Base-by-base conservation (phyloP, 2,888 invertebrate genomes). In the Eristalinus sepulchralis region DNA sequence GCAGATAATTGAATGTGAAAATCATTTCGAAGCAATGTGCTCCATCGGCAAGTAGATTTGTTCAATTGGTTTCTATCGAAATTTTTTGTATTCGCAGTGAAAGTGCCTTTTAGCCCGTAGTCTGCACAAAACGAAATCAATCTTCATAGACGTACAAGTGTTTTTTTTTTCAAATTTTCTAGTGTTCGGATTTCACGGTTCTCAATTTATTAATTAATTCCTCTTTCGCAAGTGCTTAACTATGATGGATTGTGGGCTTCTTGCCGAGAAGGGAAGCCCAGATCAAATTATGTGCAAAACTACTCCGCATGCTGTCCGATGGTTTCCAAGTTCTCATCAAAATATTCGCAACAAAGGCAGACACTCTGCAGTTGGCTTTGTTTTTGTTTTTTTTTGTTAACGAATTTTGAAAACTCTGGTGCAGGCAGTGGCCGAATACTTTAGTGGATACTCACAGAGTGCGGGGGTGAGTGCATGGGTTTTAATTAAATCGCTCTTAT, bases 401-500 rank as follows among this genome's bases (percentile, higher is more conserved):
- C n/a, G 6, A 17, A 5, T 47, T 47, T 47, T n/a, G 4, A 17
- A n/a, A 47, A 5, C n/a, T 39, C 5, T n/a, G 17, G 1, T 47
- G 39, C 39, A 47, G 39, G 5, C 17, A 4, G 0, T 47, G 39
- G 13, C 36, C 36, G 36, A 13, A 36, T 13, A n/a, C 17, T 17
- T n/a, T 0, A 6, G 39, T 5, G n/a, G 39, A 39, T n/a, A 39
- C 5, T 47, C 57, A 11, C 55, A 55, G 55, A 55, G 1, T 9
- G 8, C 55, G 17, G 9, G 20, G 24, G n/a, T 27, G 55, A 68
- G 55, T 31, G 9, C 33, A 33, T 36, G 24, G 34, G 68, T n/a
- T 70, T 70, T 59, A 70, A 70, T 70, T 59, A 59, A 70, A 59
- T 59, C 36, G 36, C 22, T 36, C 36, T 70, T 59, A 36, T 59